Conservation (phyloP, 53 echinoderm and acorn worm genomes). For the Echinometra lucunter region DNA sequence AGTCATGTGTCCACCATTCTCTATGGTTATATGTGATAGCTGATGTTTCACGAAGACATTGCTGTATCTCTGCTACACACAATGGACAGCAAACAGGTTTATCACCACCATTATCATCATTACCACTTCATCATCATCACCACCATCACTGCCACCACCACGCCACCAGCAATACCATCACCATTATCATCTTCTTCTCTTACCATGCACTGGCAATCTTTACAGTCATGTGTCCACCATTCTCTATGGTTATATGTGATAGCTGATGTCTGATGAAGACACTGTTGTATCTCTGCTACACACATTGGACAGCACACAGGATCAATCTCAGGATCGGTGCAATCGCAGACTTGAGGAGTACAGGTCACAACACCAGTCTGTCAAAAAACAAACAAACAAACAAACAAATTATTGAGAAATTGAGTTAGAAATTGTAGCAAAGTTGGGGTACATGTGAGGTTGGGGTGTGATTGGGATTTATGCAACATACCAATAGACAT, state of each 20-base stretch:
- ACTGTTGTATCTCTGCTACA: conserved; percentile 67
- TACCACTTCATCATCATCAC: not conserved
- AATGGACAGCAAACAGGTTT: conserved; percentile 87
- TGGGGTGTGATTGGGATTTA: too few species aligned
- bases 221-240: conserved; percentile 83
- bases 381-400: not conserved
- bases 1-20: conserved; percentile 84
- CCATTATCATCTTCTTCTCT: conserved; percentile 35
- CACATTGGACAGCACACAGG: conserved; percentile 90
- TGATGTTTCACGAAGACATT: conserved; percentile 89
- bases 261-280: conserved; percentile 90
- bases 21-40: conserved; percentile 86
- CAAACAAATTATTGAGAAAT: not conserved
- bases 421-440: not conserved
- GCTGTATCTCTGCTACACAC: conserved; percentile 72
- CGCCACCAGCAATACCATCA: conserved; percentile 26
- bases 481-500: too few species aligned
- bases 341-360: conserved; percentile 82
- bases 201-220: conserved; percentile 88
- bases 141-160: not conserved
- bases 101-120: not conserved
- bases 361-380: conserved; percentile 86
- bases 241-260: conserved; percentile 88
- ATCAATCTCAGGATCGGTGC: conserved; percentile 71
- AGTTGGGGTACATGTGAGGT: too few species aligned